These are phyloP conservation scores for Pocillopora meandrina DNA, from an alignment of 92 coral and sea anemone genomes.

Conservation along the genomic window DNA sequence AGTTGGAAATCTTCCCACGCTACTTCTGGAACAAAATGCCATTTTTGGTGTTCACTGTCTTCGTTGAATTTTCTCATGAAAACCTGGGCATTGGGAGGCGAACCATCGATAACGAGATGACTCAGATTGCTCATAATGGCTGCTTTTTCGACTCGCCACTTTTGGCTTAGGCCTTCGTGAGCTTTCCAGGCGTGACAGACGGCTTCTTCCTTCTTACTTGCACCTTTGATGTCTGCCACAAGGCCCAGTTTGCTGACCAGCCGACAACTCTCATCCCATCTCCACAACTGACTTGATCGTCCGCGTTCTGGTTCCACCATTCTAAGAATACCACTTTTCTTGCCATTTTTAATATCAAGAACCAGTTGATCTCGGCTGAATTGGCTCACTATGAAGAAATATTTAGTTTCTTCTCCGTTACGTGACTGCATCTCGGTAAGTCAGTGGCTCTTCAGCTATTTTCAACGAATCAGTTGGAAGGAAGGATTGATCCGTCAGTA, in stretches of 20 bases:
- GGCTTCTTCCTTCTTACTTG: not conserved
- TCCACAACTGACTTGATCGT: constrained; percentile 1
- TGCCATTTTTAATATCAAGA: not conserved
- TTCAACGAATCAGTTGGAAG: too few relatives aligned
- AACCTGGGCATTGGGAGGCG: not conserved
- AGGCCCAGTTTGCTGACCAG: constrained; percentile 14
- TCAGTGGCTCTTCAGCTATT: too few relatives aligned
- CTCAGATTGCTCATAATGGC: constrained; percentile 14
- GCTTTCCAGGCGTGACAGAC: not conserved
- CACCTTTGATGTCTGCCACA: constrained; percentile 1
- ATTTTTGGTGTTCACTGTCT: constrained; percentile 3
- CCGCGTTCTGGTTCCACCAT: not conserved
- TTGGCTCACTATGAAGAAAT: constrained; percentile 11
- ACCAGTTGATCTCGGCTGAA: not conserved
- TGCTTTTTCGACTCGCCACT: constrained; percentile 22
- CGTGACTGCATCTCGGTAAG: too few relatives aligned
- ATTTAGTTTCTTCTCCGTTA: not conserved
- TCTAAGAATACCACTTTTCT: not conserved
- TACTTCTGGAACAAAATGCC: constrained; percentile 25
- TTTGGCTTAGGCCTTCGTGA: constrained; percentile 12
- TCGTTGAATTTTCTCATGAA: not conserved
- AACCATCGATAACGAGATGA: not conserved
- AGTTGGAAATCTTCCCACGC: constrained; percentile 21
- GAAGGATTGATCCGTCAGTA: too few relatives aligned
- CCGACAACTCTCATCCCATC: constrained; percentile 16